Percentiles rank a stretch among this genome's conserved stretches.
Evolutionary conservation across 2,888 invertebrate genomes (phyloP).

Genomic region (Oscheius sp.): DNA sequence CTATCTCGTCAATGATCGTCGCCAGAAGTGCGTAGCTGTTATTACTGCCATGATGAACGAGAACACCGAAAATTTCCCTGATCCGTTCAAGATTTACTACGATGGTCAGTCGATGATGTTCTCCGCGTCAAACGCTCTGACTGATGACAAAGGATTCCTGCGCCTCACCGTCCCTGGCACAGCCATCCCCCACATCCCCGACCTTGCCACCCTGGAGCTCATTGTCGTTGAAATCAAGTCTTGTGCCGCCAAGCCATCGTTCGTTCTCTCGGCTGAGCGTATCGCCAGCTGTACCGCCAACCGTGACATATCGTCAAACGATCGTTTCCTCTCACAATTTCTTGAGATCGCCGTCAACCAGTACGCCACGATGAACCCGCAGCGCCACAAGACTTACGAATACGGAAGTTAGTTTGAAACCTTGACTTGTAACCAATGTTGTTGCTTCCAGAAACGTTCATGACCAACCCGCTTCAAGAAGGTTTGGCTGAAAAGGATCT

Average conservation of each 20-base stretch:
- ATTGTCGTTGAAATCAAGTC: constrained; percentile 5
- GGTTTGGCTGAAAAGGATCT: constrained; percentile 39
- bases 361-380: constrained; percentile 33
- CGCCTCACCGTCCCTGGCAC: background rate
- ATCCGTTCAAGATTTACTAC: constrained; percentile 38
- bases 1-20: constrained; percentile 42
- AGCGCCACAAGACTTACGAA: background rate
- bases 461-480: constrained; percentile 33
- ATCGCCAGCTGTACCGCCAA: constrained; percentile 9
- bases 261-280: background rate
- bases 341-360: constrained; percentile 40
- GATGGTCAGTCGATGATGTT: constrained; percentile 51
- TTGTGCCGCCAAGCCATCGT: background rate
- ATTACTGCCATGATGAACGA: constrained; percentile 29
- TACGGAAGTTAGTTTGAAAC: constrained; percentile 5
- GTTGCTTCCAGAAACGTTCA: constrained; percentile 20
- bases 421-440: background rate
- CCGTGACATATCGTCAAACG: constrained; percentile 7
- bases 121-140: constrained; percentile 39
- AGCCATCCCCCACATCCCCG: background rate
- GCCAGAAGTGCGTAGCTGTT: constrained; percentile 42
- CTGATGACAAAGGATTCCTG: background rate
- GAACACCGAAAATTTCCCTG: constrained; percentile 37
- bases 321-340: constrained; percentile 6
- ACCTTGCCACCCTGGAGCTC: constrained; percentile 18